A percentile compares a stretch with the other conserved stretches of the same genome.
Conservation (phyloP, 2,797 vertebrate species). For the Xiphorhynchus erythropygius region DNA sequence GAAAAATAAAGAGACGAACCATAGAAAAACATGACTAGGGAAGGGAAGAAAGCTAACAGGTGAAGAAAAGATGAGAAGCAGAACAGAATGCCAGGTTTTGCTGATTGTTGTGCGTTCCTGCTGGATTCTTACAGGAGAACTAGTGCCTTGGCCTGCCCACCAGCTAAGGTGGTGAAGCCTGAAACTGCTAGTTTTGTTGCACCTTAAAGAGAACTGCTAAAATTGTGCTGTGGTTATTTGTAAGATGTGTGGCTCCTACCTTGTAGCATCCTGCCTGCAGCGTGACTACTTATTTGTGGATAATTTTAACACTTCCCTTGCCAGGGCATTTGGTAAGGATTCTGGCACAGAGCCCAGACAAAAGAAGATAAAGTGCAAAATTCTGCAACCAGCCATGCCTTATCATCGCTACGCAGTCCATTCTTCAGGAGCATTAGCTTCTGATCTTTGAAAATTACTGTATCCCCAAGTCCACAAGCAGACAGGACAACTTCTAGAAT, state of each 20-base stretch:
- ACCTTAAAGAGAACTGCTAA: not conserved
- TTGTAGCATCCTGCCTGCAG: not conserved
- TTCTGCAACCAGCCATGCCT: not conserved
- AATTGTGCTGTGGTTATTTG: not conserved
- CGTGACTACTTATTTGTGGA: not conserved
- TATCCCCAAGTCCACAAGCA: accelerated
- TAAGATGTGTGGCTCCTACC: not conserved
- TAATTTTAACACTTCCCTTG: not conserved
- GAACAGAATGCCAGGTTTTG: not conserved
- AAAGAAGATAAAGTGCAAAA: not conserved
- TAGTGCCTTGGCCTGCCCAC: not conserved
- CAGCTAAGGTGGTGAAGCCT: not conserved
- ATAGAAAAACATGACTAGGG: not conserved
- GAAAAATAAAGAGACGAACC: not conserved
- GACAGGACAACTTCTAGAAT: not conserved
- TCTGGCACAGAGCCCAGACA: not conserved
- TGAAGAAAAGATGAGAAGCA: not conserved
- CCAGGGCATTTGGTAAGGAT: not conserved
- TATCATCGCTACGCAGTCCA: not conserved
- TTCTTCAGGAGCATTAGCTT: not conserved
- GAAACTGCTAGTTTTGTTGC: not conserved
- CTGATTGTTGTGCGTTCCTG: not conserved
- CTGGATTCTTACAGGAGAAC: not conserved
- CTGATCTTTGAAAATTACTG: not conserved
- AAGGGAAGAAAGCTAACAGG: not conserved